A percentile compares a stretch with the other conserved stretches of the same genome.
Evolutionary conservation across 2,113 vertebrate genomes (phyloP).

Genomic region (Larimichthys crocea): DNA sequence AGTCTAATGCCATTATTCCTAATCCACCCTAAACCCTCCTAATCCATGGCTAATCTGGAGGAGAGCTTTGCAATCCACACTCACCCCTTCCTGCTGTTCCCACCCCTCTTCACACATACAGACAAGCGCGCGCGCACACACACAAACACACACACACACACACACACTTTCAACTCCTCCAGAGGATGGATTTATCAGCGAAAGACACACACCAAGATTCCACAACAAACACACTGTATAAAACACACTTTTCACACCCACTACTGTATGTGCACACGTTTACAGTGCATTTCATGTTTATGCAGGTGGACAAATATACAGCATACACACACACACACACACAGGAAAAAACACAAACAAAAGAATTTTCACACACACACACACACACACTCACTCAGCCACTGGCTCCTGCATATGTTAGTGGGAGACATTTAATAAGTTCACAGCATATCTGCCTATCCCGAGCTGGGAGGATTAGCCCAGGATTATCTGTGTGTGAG

Average conservation of each 20-base stretch:
- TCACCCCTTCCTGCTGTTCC: slow-evolving; percentile 77
- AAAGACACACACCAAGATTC: slow-evolving; percentile 54
- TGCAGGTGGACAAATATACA: slow-evolving; percentile 48
- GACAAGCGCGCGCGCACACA: slow-evolving; percentile 39
- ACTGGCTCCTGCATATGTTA: slow-evolving; percentile 76
- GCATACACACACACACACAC: slow-evolving; percentile 7
- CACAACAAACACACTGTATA: slow-evolving; percentile 56
- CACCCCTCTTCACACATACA: slow-evolving; percentile 60
- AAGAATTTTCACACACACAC: slow-evolving; percentile 47
- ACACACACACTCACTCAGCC: slow-evolving; percentile 48
- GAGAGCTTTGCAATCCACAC: slow-evolving; percentile 80
- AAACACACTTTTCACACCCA: slow-evolving; percentile 54
- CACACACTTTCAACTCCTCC: slow-evolving; percentile 51
- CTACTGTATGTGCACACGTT: slow-evolving; percentile 46
- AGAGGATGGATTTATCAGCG: slow-evolving; percentile 70
- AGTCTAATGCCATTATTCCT: slow-evolving; percentile 85
- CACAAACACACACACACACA: slow-evolving; percentile 30
- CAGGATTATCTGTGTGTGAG: slow-evolving; percentile 75
- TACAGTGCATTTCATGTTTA: slow-evolving; percentile 36
- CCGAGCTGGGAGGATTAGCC: slow-evolving; percentile 76
- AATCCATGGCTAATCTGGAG: slow-evolving; percentile 84
- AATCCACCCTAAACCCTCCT: slow-evolving; percentile 83
- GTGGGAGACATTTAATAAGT: slow-evolving; percentile 82
- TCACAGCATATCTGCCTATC: slow-evolving; percentile 79
- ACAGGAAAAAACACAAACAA: slow-evolving; percentile 21